Evolutionary conservation across 2,888 invertebrate species (phyloP), one percentile per base, ranked within the genome.

Genomic region (Podabrus alpinus): DNA sequence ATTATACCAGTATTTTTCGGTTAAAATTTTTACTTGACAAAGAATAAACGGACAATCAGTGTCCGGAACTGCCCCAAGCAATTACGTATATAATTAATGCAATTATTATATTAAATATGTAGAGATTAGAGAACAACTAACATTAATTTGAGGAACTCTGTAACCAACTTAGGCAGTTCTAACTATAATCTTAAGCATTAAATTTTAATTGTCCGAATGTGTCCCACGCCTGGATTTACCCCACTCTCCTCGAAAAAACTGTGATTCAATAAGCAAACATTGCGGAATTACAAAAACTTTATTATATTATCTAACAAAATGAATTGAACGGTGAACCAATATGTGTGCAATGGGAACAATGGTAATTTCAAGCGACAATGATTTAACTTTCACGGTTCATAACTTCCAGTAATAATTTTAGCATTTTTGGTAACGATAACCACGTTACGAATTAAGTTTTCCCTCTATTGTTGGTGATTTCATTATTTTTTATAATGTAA

Each of bases 401-500:
- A 76, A 77, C 76, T 71, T 78, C 68, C 21, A 70, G 72, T 72
- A 75, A 77, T 77, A 79, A 79, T 80, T 80, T 76, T 71, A 72
- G 75, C 76, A 77, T 75, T 78, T 75, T 75, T 73, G 73, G 72
- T 73, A 77, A 75, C 73, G 62, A 73, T 75, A 73, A 71, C 72
- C 25, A 25, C 71, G 66, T 76, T 68, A 74, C 61, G 77, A 80
- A 82, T 82, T 82, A 82, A 79, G 80, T 80, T 75, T 76, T 75
- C 71, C 72, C 69, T 74, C 16, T 64, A 66, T 74, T 72, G 66
- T 78, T 79, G 76, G 76, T 79, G 82, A 83, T 82, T 82, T 82
- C 82, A 82, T 83, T 83, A 83, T 80, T 81, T 83, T 84, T 84
- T 84, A 83, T 84, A 81, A 79, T 81, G 81, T 82, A 81, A 81